Conservation (phyloP, 2,797 vertebrate species). For the Sebastes taczanowskii region DNA sequence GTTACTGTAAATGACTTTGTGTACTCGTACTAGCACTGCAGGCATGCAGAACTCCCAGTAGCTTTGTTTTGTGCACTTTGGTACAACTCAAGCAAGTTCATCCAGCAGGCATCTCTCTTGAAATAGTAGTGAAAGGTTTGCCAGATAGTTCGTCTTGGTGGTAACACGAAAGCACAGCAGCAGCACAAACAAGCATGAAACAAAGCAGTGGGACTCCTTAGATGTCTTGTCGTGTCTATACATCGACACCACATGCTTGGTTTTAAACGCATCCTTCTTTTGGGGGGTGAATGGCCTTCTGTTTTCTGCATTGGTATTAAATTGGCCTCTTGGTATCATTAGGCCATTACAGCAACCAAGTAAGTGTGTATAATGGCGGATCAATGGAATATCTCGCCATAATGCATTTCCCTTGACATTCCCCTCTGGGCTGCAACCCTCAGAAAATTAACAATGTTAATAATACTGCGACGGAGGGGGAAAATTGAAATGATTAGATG, state of each 20-base stretch:
- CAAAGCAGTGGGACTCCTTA: conserved; percentile 7
- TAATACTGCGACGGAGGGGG: conserved; percentile 82
- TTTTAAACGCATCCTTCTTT: conserved; percentile 57
- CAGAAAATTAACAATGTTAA: conserved; percentile 85
- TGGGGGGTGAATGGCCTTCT: conserved; percentile 63
- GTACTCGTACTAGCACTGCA: background rate
- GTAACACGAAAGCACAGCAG: conserved; percentile 11
- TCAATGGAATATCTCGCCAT: conserved; percentile 84
- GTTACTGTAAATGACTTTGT: background rate
- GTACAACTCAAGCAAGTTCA: conserved; percentile 20
- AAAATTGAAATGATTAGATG: conserved; percentile 87
- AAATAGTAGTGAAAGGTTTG: conserved; percentile 30
- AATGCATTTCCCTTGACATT: conserved; percentile 83
- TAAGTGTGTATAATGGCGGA: conserved; percentile 80
- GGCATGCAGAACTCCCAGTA: background rate
- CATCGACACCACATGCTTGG: conserved; percentile 29
- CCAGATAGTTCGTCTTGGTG: conserved; percentile 29
- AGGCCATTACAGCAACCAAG: conserved; percentile 71
- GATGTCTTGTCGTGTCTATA: conserved; percentile 29
- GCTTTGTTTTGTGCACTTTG: conserved; percentile 4
- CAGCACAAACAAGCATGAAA: conserved; percentile 28
- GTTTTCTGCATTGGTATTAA: conserved; percentile 79
- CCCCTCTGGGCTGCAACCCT: conserved; percentile 79
- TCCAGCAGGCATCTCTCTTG: conserved; percentile 46
- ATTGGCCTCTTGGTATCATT: conserved; percentile 74